Conservation (phyloP, 2,888 invertebrate genomes). For the Hecatera dysodea region DNA sequence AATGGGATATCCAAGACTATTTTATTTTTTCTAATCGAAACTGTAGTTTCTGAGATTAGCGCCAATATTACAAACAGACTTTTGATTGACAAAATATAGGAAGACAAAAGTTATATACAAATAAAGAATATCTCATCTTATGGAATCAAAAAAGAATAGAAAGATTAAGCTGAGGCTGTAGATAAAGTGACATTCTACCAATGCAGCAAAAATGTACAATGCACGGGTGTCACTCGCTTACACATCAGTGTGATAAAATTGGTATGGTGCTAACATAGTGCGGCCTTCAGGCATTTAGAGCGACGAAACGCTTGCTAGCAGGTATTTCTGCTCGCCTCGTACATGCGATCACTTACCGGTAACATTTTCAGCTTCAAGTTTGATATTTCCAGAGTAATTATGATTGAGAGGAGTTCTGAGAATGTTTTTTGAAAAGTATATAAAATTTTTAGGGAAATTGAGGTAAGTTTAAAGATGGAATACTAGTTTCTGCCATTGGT, state of each 20-base stretch:
- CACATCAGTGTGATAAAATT: conserved; percentile 40
- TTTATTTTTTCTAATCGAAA: no score
- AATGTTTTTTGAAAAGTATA: background rate
- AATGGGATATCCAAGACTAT: no score
- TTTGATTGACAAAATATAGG: no score
- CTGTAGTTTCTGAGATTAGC: no score
- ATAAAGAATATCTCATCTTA: no score
- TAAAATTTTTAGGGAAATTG: background rate
- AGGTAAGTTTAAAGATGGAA: background rate
- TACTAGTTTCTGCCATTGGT: no score
- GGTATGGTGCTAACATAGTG: conserved; percentile 50
- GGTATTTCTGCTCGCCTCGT: conserved; percentile 53
- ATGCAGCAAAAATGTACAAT: background rate
- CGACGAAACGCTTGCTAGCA: conserved; percentile 54
- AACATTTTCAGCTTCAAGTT: conserved; percentile 27
- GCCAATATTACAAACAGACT: no score
- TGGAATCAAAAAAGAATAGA: no score
- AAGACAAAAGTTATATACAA: no score
- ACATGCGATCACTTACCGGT: conserved; percentile 36
- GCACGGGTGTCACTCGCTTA: background rate
- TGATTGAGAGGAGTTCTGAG: background rate
- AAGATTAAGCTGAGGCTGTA: no score
- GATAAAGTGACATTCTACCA: no score
- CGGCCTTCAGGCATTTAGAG: conserved; percentile 57
- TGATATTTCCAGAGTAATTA: conserved; percentile 27